Percentiles rank a stretch among this genome's conserved stretches.
These are phyloP conservation scores for Rhagophthalmus giganteus DNA, from an alignment of 2,888 invertebrate genomes.

Conservation along the genomic window DNA sequence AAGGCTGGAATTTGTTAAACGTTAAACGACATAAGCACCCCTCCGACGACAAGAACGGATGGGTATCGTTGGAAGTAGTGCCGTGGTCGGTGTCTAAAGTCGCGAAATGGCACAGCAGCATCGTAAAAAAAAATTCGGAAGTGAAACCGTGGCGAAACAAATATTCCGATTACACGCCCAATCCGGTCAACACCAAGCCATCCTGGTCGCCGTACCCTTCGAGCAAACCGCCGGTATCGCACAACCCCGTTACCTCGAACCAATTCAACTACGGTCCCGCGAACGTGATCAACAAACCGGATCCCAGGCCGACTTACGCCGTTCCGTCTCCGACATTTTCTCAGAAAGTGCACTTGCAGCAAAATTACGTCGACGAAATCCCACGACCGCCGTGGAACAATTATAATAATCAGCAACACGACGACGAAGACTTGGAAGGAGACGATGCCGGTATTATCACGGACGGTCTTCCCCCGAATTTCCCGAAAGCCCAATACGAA, in stretches of 20 bases:
- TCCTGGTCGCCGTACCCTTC: constrained; percentile 36
- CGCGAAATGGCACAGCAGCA: constrained; percentile 74
- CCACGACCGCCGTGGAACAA: constrained; percentile 36
- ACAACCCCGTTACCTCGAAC: background rate
- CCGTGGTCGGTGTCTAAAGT: constrained; percentile 82
- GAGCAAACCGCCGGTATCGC: too few species aligned
- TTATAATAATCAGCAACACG: constrained; percentile 43
- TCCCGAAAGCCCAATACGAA: constrained; percentile 50
- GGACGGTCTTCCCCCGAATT: constrained; percentile 60
- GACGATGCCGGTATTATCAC: constrained; percentile 55
- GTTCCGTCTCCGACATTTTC: constrained; percentile 35
- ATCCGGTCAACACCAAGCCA: constrained; percentile 7
- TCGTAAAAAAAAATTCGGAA: constrained; percentile 48
- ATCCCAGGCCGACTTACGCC: constrained; percentile 23
- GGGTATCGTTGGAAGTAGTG: constrained; percentile 76
- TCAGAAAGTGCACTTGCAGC: constrained; percentile 44
- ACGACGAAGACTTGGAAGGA: constrained; percentile 35
- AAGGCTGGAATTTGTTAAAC: constrained; percentile 60
- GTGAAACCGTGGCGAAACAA: constrained; percentile 52
- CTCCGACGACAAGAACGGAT: constrained; percentile 72
- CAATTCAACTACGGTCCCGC: constrained; percentile 1
- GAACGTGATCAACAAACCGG: constrained; percentile 1
- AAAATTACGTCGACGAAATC: constrained; percentile 20
- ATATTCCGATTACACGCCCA: too few species aligned
- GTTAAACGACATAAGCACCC: constrained; percentile 61